Base-by-base conservation (phyloP, 2,888 invertebrate genomes). In the Bellardia pandia region DNA sequence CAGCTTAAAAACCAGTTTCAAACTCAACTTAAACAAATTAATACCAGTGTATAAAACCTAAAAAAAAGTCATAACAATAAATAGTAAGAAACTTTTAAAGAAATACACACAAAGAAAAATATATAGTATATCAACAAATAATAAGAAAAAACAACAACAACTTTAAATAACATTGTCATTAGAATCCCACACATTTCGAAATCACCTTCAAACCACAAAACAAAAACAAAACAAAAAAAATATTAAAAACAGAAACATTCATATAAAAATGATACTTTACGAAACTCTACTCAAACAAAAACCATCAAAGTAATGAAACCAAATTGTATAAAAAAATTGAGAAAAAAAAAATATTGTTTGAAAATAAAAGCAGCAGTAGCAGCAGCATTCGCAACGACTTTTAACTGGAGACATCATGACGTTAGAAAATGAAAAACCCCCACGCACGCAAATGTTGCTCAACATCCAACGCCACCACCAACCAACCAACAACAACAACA, bases 101-200 rank as follows among this genome's bases (percentile, higher is more conserved):
- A 60, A 33, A 45, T 48, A 51, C 23, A 74, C 71, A 77, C 71
- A 72, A 71, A 69, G 53, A 71, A 69, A 58, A 42, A 6, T 37
- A 37, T 37, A 4, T 37, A 37, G 37, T 37, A 37, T 37, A 37
- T 37, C 6, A 37, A 5, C 6, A 37, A 37, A 5, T 6, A 37
- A 37, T 33, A 33, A 4, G 6, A 37, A 37, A 58, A 45, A 13
- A 69, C 23, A 23, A 23, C 23, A 62, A 11, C 64, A 80, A 71
- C 64, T 58, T 76, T 83, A 86, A 86, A 86, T 86, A 87, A 78
- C 87, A 81, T 78, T 85, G 81, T 83, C 84, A 87, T 87, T 87
- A 84, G 87, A 87, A 87, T 87, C 87, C 87, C 87, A 87, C 87
- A 87, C 87, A 77, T 78, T 85, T 81, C 71, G 84, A 87, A 85